Conservation (phyloP, 1,140 invertebrate species). For the Plodia interpunctella region DNA sequence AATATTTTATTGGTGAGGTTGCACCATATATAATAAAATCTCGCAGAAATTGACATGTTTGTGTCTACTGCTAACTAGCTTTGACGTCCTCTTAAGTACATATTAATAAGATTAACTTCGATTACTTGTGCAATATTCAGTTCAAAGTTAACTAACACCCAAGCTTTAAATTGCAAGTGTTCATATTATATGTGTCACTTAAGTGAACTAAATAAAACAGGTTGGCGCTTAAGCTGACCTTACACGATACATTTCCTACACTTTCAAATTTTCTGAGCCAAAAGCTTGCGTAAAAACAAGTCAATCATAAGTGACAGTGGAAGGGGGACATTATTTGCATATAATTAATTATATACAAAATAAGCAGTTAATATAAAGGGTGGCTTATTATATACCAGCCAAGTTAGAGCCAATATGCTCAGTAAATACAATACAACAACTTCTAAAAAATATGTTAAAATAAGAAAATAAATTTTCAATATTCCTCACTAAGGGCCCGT, state of each 20-base stretch:
- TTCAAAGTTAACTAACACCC: not conserved
- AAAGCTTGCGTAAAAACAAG: slow-evolving; percentile 43
- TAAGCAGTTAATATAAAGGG: not conserved
- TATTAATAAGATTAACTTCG: no score
- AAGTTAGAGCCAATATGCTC: no score
- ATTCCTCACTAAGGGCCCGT: no score
- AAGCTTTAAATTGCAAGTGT: not conserved
- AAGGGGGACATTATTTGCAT: slow-evolving; percentile 26
- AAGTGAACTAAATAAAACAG: slow-evolving; percentile 15
- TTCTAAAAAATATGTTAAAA: no score
- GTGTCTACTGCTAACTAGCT: no score
- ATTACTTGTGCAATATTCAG: not conserved
- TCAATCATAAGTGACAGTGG: slow-evolving; percentile 27
- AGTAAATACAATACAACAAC: no score
- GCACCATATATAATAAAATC: no score
- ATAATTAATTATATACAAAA: slow-evolving; percentile 12
- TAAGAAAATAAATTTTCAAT: no score
- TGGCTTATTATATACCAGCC: no score
- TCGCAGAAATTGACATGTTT: no score
- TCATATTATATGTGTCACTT: slow-evolving; percentile 4
- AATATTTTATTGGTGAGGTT: no score
- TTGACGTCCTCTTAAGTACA: no score
- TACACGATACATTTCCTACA: slow-evolving; percentile 51
- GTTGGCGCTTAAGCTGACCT: slow-evolving; percentile 41
- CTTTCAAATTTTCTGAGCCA: slow-evolving; percentile 58